Evolutionary conservation across 1,140 invertebrate species (phyloP).

Genomic region (Aphis craccivora): DNA sequence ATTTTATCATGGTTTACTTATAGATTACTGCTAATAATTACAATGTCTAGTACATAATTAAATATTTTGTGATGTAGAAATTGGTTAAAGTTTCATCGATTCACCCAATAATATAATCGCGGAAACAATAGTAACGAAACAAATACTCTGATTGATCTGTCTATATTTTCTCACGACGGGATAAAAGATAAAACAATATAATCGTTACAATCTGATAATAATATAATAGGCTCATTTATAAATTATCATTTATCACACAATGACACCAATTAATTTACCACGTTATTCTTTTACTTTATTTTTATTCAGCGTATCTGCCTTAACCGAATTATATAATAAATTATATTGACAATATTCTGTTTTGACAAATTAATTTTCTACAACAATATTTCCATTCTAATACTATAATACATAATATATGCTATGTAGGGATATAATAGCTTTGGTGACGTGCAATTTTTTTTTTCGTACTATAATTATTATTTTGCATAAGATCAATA

Average conservation of each 20-base stretch:
- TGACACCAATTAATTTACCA: no score
- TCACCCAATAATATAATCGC: neutral
- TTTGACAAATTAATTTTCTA: neutral
- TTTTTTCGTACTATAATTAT: neutral
- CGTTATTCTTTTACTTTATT: neutral
- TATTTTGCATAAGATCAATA: neutral
- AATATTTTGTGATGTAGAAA: neutral
- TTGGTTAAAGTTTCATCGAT: neutral
- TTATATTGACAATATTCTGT: neutral
- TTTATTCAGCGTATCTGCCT: neutral
- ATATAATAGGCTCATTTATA: neutral
- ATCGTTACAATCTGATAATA: neutral
- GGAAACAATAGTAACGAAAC: neutral
- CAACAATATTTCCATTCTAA: neutral
- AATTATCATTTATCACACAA: neutral
- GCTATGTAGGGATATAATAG: neutral
- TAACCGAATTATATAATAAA: neutral
- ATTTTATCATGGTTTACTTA: neutral
- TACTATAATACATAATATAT: neutral
- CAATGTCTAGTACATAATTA: neutral
- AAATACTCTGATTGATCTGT: neutral
- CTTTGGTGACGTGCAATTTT: neutral
- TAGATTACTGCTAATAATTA: neutral
- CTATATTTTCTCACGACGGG: neutral
- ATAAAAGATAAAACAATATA: neutral